Percentiles rank a stretch among this genome's conserved stretches.
Evolutionary conservation across 2,113 vertebrate species (phyloP).

Genomic region (Motacilla tschutschensis): DNA sequence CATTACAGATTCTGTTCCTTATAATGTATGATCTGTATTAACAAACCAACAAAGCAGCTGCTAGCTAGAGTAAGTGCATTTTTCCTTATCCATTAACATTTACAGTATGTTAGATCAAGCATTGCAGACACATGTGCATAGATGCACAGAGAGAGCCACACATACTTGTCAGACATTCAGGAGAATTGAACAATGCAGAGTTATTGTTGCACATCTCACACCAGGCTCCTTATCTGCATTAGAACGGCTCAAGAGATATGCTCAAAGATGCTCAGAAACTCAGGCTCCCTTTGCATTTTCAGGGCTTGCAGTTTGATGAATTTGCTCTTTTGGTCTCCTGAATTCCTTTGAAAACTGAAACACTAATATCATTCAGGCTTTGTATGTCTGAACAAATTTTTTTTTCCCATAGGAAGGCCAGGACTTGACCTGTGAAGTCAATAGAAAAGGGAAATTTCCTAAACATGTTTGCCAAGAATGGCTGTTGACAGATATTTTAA

Average conservation of each 20-base stretch:
- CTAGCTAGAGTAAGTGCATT: background rate
- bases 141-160: background rate
- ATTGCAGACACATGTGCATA: background rate
- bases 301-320: background rate
- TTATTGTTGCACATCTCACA: slow-evolving; percentile 5
- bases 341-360: slow-evolving; percentile 24
- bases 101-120: background rate
- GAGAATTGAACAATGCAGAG: background rate
- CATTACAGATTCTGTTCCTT: background rate
- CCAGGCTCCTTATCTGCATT: background rate
- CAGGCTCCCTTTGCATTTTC: background rate
- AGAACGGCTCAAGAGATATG: background rate
- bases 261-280: background rate
- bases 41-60: slow-evolving; percentile 25
- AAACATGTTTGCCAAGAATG: background rate
- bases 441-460: slow-evolving; percentile 33
- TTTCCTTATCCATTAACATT: background rate
- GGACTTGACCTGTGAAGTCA: slow-evolving; percentile 15
- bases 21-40: slow-evolving; percentile 19
- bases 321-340: background rate
- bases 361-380: background rate
- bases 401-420: background rate
- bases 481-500: background rate
- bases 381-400: background rate
- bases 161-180: slow-evolving; percentile 1